Conservation (phyloP, 1,140 invertebrate species). For the Drosophila pseudoananassae region DNA sequence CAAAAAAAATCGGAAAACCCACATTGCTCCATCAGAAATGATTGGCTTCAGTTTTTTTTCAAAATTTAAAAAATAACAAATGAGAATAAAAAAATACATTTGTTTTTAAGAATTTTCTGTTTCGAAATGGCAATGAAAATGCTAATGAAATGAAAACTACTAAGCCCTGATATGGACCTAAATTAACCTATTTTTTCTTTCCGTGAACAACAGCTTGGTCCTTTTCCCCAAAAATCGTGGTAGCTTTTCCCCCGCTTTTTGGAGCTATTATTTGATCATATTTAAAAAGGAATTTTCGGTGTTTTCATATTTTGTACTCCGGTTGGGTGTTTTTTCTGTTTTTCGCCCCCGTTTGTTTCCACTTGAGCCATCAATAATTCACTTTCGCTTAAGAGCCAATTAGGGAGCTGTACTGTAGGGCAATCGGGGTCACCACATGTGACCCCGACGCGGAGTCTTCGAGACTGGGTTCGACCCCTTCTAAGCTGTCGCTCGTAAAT, state of each 20-base stretch:
- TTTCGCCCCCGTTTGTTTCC: constrained; percentile 22
- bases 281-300: constrained; percentile 77
- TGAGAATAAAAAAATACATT: too few relatives aligned
- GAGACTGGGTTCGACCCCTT: neutral
- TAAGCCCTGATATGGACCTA: neutral
- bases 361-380: constrained; percentile 77
- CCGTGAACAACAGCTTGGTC: constrained; percentile 56
- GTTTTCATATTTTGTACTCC: constrained; percentile 30
- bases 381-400: constrained; percentile 75
- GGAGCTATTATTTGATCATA: constrained; percentile 74
- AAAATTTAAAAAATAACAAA: constrained; percentile 18
- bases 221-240: constrained; percentile 30
- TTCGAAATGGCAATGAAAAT: too few relatives aligned
- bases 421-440: constrained; percentile 49
- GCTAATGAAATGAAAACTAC: neutral
- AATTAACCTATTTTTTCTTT: neutral
- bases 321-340: neutral
- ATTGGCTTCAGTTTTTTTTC: constrained; percentile 52
- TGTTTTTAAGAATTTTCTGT: too few relatives aligned
- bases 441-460: constrained; percentile 1
- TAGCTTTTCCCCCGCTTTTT: constrained; percentile 4
- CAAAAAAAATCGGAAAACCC: constrained; percentile 34
- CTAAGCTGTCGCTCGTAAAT: constrained; percentile 57
- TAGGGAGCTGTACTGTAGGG: constrained; percentile 23
- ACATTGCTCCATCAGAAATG: constrained; percentile 75